Conservation (phyloP, 2,797 vertebrate species). For the Etheostoma perlongum region DNA sequence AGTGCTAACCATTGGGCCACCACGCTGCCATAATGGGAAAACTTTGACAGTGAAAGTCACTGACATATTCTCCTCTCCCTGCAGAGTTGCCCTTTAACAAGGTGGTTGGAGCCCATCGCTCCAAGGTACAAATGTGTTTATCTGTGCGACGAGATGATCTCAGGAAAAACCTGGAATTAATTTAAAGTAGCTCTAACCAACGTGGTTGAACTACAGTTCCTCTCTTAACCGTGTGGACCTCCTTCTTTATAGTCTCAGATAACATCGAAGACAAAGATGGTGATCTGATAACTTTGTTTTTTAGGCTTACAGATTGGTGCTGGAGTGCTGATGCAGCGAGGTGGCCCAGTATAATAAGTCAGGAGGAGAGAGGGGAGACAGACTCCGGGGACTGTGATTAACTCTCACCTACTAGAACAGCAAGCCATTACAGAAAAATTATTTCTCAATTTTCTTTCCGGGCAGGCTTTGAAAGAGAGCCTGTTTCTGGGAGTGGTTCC, state of each 20-base stretch:
- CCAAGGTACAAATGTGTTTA: slow-evolving; percentile 4
- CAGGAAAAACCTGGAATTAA: slow-evolving; percentile 19
- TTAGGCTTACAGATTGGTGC: slow-evolving; percentile 28
- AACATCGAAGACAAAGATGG: slow-evolving; percentile 48
- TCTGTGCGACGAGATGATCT: background rate
- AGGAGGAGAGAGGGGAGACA: slow-evolving; percentile 23
- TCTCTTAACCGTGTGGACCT: slow-evolving; percentile 15
- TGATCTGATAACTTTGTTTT: slow-evolving; percentile 54
- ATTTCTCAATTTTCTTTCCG: slow-evolving; percentile 75
- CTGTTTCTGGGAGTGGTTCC: slow-evolving; percentile 72
- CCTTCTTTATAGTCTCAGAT: slow-evolving; percentile 46
- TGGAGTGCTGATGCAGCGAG: slow-evolving; percentile 50
- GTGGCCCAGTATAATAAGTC: slow-evolving; percentile 63
- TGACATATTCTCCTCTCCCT: slow-evolving; percentile 1
- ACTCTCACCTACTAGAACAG: slow-evolving; percentile 68
- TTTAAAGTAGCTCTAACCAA: slow-evolving; percentile 19
- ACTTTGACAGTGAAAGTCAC: background rate
- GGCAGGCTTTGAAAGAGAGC: slow-evolving; percentile 47
- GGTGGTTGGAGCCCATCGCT: background rate
- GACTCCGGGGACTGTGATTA: slow-evolving; percentile 60
- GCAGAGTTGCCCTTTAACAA: slow-evolving; percentile 27
- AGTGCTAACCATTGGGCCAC: too few relatives aligned
- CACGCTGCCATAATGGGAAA: background rate
- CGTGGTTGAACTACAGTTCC: background rate
- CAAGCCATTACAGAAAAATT: slow-evolving; percentile 68